Conservation (phyloP, 2,797 vertebrate genomes). For the Sebastes glaucus region DNA sequence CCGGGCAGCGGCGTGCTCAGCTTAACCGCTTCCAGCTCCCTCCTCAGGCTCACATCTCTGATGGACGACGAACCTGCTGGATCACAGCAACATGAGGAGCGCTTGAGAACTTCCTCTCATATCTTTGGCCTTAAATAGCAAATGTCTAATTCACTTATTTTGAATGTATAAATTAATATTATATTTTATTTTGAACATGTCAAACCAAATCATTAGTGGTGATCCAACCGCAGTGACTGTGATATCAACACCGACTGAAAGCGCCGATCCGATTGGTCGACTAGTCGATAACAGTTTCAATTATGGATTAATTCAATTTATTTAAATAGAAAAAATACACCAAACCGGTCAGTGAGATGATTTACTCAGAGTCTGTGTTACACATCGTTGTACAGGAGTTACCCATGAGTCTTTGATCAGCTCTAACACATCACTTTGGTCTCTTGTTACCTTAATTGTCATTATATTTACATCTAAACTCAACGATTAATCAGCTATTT, state of each 20-base stretch:
- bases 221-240: neutral
- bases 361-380: too few relatives aligned
- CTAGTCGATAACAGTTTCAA: neutral
- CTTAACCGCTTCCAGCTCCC: slow-evolving; percentile 6
- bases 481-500: neutral
- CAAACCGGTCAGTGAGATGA: neutral
- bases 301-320: neutral
- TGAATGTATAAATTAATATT: neutral
- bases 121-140: neutral
- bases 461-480: neutral
- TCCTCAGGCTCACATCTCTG: slow-evolving; percentile 53
- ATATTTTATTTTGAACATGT: too few relatives aligned
- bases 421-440: neutral
- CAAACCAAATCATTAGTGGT: too few relatives aligned
- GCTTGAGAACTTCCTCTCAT: neutral
- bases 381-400: neutral
- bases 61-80: slow-evolving; percentile 51
- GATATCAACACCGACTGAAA: neutral
- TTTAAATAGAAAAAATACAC: neutral
- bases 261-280: neutral
- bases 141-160: neutral
- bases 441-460: neutral
- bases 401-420: neutral
- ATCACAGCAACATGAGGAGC: neutral
- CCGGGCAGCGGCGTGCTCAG: neutral